These are phyloP conservation scores for Lysandra bellargus DNA, from an alignment of 2,888 invertebrate genomes.

Conservation along the genomic window DNA sequence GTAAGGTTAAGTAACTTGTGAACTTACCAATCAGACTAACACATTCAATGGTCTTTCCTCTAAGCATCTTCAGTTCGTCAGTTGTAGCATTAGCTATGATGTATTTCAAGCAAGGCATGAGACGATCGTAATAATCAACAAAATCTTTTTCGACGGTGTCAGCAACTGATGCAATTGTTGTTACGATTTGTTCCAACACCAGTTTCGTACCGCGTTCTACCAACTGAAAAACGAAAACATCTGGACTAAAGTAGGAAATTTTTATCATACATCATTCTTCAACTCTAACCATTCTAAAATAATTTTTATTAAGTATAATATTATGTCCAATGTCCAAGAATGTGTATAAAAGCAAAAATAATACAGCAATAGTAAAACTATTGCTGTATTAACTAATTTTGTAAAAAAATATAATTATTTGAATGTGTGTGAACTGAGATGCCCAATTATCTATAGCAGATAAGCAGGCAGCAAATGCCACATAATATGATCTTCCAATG, in stretches of 20 bases:
- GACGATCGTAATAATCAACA: slow-evolving; percentile 94
- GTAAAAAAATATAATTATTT: background rate
- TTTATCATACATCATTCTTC: no score
- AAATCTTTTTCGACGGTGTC: slow-evolving; percentile 99
- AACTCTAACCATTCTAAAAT: no score
- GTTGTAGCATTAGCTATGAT: slow-evolving; percentile 96
- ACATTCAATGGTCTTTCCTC: slow-evolving; percentile 99
- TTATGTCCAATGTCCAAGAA: no score
- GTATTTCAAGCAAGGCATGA: slow-evolving; percentile 97
- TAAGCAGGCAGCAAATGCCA: slow-evolving; percentile 70
- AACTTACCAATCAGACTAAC: slow-evolving; percentile 94
- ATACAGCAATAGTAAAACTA: no score
- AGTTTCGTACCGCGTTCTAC: slow-evolving; percentile 96
- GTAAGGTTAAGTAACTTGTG: background rate
- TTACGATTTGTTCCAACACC: slow-evolving; percentile 98
- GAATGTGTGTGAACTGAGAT: slow-evolving; percentile 73
- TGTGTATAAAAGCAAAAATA: no score
- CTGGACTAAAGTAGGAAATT: no score
- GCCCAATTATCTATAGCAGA: slow-evolving; percentile 61
- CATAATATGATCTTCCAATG: slow-evolving; percentile 72
- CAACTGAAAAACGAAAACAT: slow-evolving; percentile 71
- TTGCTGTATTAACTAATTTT: no score
- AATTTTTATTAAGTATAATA: no score
- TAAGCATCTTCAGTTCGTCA: slow-evolving; percentile 91
- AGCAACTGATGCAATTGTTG: slow-evolving; percentile 98